Evolutionary conservation across 2,888 invertebrate genomes (phyloP).

Genomic region (Xylota segnis): DNA sequence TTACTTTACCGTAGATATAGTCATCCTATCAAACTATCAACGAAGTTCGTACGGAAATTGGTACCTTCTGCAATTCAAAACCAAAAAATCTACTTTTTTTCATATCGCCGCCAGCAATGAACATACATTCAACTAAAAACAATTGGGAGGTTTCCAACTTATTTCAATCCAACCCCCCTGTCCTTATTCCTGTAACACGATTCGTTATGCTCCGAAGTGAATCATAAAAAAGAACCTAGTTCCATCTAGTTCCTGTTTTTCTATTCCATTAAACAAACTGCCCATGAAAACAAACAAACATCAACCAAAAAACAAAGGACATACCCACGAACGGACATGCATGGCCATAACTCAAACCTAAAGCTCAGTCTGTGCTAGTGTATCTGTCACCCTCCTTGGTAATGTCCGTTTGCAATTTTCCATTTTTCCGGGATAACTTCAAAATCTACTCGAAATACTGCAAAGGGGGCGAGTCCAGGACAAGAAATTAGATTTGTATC

Average conservation of each 20-base stretch:
- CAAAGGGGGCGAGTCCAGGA: neutral
- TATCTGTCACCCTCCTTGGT: neutral
- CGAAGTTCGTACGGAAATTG: too few relatives aligned
- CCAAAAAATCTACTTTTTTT: too few relatives aligned
- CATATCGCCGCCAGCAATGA: too few relatives aligned
- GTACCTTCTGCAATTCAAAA: too few relatives aligned
- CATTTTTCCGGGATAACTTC: neutral
- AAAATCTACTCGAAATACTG: neutral
- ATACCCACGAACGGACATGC: neutral
- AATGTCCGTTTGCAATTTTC: neutral
- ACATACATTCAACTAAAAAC: too few relatives aligned
- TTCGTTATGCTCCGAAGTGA: neutral
- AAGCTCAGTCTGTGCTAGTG: neutral
- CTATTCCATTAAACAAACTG: neutral
- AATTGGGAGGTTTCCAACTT: neutral
- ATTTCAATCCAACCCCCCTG: neutral
- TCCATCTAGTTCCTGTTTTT: neutral
- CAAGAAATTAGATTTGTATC: slow-evolving; percentile 10
- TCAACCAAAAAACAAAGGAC: neutral
- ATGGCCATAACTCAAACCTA: neutral
- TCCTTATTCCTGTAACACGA: neutral
- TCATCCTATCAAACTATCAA: too few relatives aligned
- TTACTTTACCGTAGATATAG: too few relatives aligned
- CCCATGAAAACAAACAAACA: neutral
- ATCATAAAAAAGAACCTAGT: neutral